Base-by-base conservation (phyloP, 2,113 vertebrate genomes). In the Elgaria multicarinata region DNA sequence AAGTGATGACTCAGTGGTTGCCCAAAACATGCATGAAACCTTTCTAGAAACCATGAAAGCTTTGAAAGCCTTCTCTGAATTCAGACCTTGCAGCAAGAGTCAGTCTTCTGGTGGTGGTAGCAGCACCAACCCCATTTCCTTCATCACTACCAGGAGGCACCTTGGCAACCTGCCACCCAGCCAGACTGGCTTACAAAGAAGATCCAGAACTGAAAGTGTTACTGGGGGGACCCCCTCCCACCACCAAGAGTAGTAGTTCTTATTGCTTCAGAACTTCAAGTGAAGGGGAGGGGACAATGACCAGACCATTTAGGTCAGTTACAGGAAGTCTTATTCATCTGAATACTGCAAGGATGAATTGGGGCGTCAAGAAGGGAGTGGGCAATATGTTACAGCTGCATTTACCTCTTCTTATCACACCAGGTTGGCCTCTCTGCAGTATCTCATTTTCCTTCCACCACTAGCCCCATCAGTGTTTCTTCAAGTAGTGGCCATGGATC, bases 31-130 rank as follows among this genome's bases (percentile, higher is more conserved):
- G 99, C 99, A 99, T 0, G 99, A 99, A 92, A 98, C 99, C 92
- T 99, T 99, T 95, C 90, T 99, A 95, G 98, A 99, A 71, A 99
- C 98, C 7, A 99, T 99, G 99, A 98, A 98, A 93, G 98, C 98
- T 26, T 93, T 99, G 1, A 99, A 99, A 67, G 98, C 98, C 31
- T 99, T 98, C 3, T 97, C 98, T 0, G 99, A 99, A 95, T 98
- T 99, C 91, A 97, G 98, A 79, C 99, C 99, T 2, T 95, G 99
- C 91, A 99, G 98, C 94, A 99, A 99, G 96, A 99, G 98, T 95
- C 98, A 99, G 95, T 99, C 98, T 0, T 98, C 98, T 0, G 95
- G 96, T 77, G 96, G 95, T n/a, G 96, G 96, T 26, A 92, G 96
- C 0, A 97, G 98, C 89, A 98, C 98, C 89, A 99, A 99, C 94